A percentile compares a stretch with the other conserved stretches of the same genome.
phyloP scores from a whole-genome alignment of 1,140 invertebrate genomes.

The Drosophila repletoides region DNA sequence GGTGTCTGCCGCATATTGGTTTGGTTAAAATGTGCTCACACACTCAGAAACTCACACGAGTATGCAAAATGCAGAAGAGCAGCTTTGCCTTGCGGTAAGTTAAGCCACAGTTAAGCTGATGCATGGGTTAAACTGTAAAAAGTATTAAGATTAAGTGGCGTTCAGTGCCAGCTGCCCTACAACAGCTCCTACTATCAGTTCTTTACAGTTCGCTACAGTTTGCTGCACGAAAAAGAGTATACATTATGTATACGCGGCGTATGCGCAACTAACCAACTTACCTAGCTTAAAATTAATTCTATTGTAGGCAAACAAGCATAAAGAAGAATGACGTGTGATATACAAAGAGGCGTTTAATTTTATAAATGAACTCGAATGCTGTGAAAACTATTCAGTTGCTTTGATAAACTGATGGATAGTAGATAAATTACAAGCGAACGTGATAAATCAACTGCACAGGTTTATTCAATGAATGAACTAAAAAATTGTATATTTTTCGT shows the following conservation, averaged over 20 bases:
- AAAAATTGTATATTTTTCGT: too few relatives aligned
- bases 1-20: conserved; percentile 76
- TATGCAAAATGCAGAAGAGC: conserved; percentile 16
- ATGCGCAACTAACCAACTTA: background rate
- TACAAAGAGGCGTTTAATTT: background rate
- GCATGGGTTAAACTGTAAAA: conserved; percentile 76
- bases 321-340: conserved; percentile 19
- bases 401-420: background rate
- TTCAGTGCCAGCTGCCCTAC: conserved; percentile 41
- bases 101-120: conserved; percentile 72
- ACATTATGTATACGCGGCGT: conserved; percentile 54
- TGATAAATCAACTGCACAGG: too few relatives aligned
- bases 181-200: conserved; percentile 24
- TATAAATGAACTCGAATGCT: conserved; percentile 1
- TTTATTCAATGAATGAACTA: too few relatives aligned
- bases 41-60: conserved; percentile 11
- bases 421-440: too few relatives aligned
- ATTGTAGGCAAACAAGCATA: conserved; percentile 33
- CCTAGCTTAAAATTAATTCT: conserved; percentile 35
- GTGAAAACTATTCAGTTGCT: background rate
- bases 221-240: conserved; percentile 8
- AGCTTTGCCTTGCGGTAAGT: conserved; percentile 51
- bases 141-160: conserved; percentile 77
- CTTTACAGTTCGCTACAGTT: conserved; percentile 6
- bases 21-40: conserved; percentile 68